These are phyloP conservation scores for Lasioglossum lativentre DNA, from an alignment of 2,888 invertebrate genomes.

Conservation along the genomic window DNA sequence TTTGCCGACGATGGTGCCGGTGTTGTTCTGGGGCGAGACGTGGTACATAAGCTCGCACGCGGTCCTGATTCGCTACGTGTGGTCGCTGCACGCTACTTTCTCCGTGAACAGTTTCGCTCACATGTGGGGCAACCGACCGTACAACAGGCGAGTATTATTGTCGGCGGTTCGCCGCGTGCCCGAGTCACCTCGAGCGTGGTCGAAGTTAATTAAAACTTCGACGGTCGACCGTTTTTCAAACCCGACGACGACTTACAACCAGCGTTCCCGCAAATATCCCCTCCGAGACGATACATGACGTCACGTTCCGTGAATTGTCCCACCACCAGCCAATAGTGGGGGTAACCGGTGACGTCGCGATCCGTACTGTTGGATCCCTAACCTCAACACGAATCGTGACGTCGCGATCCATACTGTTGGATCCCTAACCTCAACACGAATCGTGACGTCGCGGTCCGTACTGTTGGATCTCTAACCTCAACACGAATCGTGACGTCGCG, in stretches of 20 bases:
- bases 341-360: no score
- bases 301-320: background rate
- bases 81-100: constrained; percentile 88
- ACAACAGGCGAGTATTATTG: constrained; percentile 81
- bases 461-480: no score
- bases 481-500: background rate
- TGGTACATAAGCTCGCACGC: constrained; percentile 78
- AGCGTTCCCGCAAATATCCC: background rate
- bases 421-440: background rate
- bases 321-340: background rate
- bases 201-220: constrained; percentile 26
- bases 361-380: no score
- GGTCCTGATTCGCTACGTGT: constrained; percentile 85
- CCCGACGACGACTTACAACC: background rate
- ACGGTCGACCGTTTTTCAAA: constrained; percentile 11
- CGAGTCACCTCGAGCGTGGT: background rate
- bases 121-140: constrained; percentile 84
- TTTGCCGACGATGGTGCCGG: constrained; percentile 86
- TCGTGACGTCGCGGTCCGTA: no score
- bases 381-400: background rate
- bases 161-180: background rate
- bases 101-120: constrained; percentile 88
- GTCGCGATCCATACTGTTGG: no score
- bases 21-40: constrained; percentile 87
- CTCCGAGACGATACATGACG: background rate